Evolutionary conservation across 2,888 invertebrate genomes (phyloP), one percentile per base, ranked within the genome.

Genomic region (Aphrophora alni): DNA sequence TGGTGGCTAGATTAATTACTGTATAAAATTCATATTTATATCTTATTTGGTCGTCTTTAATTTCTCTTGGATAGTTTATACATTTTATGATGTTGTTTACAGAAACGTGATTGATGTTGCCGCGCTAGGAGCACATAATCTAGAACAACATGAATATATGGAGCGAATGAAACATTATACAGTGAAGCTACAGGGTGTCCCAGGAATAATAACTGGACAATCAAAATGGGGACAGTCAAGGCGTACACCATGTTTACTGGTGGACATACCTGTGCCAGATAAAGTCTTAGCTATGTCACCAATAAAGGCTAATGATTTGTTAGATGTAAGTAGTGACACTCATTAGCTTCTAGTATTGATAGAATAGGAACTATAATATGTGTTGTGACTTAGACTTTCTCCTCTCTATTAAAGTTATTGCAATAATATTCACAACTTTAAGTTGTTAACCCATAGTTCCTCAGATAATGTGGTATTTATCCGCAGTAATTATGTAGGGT

Each of bases 51-150:
- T n/a, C n/a, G n/a, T n/a, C n/a, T n/a, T n/a, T n/a, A n/a, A n/a
- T n/a, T n/a, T n/a, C n/a, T n/a, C n/a, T n/a, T n/a, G n/a, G n/a
- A n/a, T n/a, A n/a, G n/a, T n/a, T n/a, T n/a, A n/a, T n/a, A n/a
- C n/a, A n/a, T n/a, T n/a, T n/a, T 33, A 33, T 33, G 33, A 8
- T 59, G 26, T 68, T 27, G 38, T 83, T 89, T 89, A 10, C 89
- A 97, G 97, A 82, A 96, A 97, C 89, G 96, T 97, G 82, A 97
- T 97, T 86, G 97, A 97, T 90, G 97, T 97, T n/a, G 95, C 96
- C 76, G 96, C 97, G 1, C 90, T 97, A 84, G 97, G 97, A 83
- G 94, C 95, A 12, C 96, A 96, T 88, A 94, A 94, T 85, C 90
- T 97, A 81, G 97, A 97, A 86, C 95, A 96, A 85, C 95, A 95